Conservation (phyloP, 2,888 invertebrate genomes). For the Drosophila kuntzei region DNA sequence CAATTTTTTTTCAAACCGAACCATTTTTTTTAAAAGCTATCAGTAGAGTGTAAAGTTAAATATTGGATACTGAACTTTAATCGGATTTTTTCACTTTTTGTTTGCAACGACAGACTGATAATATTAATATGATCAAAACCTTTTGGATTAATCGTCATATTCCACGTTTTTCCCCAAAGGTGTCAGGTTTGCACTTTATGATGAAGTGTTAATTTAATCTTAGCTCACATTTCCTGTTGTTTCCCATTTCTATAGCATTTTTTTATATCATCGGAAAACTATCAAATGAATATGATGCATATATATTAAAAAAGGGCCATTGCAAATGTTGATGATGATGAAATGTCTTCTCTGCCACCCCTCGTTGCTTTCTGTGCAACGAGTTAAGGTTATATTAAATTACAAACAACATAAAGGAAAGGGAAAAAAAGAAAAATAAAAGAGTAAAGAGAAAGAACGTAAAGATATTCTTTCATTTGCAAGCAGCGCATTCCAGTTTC, state of each 20-base stretch:
- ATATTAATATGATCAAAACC: slow-evolving; percentile 1
- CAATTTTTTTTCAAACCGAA: too few relatives aligned
- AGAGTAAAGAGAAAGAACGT: slow-evolving; percentile 6
- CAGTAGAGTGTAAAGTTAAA: too few relatives aligned
- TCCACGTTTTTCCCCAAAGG: slow-evolving; percentile 5
- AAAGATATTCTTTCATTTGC: slow-evolving; percentile 22
- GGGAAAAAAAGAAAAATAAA: background rate
- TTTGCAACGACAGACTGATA: background rate
- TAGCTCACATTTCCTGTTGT: slow-evolving; percentile 10
- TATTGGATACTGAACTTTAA: too few relatives aligned
- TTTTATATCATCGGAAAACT: background rate
- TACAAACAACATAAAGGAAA: slow-evolving; percentile 14
- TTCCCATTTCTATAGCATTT: background rate
- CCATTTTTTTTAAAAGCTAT: too few relatives aligned
- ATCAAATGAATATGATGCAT: slow-evolving; percentile 9
- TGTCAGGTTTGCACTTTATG: background rate
- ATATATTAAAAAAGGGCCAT: slow-evolving; percentile 7
- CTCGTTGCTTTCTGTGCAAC: background rate
- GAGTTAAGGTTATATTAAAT: slow-evolving; percentile 24
- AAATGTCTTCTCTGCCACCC: slow-evolving; percentile 12
- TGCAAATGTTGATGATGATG: slow-evolving; percentile 22
- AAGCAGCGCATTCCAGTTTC: slow-evolving; percentile 51
- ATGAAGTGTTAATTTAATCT: slow-evolving; percentile 17
- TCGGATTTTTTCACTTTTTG: slow-evolving; percentile 1
- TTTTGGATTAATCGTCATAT: slow-evolving; percentile 4